Evolutionary conservation across 2,797 vertebrate species (phyloP), one percentile per base, ranked within the genome.

Genomic region (Iguana delicatissima): DNA sequence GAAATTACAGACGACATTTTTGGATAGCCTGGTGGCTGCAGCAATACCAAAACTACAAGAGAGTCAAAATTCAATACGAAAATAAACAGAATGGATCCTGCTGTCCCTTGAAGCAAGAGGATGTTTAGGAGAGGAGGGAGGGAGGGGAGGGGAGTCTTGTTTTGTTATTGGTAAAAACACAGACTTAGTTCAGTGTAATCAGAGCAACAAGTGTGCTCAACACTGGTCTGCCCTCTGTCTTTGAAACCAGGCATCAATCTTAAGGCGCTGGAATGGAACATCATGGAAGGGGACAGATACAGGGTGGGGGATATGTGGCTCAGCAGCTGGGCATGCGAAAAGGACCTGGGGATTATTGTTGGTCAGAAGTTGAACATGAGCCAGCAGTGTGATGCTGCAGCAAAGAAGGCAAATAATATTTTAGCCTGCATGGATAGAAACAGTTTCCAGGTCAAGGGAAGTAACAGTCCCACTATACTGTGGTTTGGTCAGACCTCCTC

Each of bases 121-220:
- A 6, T 13, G 69, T 73, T 82, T 24, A 1, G 35, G 13, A 3
- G 1, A 42, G 6, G 24, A n/a, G 0, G 50, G 38, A 24, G 24
- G 77, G 46, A 6, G 0, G 46, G 3, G 1, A 1, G n/a, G 29
- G 59, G 59, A 18, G 59, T 62, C 52, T 46, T 6, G 22, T 55
- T 57, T 24, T 6, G 22, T 55, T 38, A 73, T 74, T 57, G 18
- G 35, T 74, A 62, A 3, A 62, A 86, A 46, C 55, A 89, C 95
- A 93, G 95, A 92, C 89, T 77, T 64, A 52, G 73, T 89, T 85
- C 90, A 91, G 95, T 96, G 92, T 86, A 91, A 80, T 62, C 46
- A 91, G 93, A 94, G 84, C 62, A 92, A 94, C 84, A 92, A 91
- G 91, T 0, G 90, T 64, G 81, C 6, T 22, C 42, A 0, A 85